A percentile compares a stretch with the other conserved stretches of the same genome.
Conservation (phyloP, 2,888 invertebrate genomes). For the Mythimna ferrago region DNA sequence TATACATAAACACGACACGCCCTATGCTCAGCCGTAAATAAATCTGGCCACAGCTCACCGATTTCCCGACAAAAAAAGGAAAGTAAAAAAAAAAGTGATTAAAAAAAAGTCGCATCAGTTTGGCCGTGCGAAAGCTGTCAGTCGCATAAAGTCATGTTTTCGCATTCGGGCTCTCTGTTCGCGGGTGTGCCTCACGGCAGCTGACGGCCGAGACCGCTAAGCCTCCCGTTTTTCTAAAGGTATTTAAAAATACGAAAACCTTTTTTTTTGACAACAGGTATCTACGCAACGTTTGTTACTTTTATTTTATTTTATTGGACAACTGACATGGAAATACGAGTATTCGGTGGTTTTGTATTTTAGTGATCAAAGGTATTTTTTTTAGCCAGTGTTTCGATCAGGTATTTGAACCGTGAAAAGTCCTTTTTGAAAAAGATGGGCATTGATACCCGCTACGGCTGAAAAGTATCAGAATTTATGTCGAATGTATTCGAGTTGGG, state of each 20-base stretch:
- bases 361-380: slow-evolving; percentile 9
- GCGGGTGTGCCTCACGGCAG: slow-evolving; percentile 36
- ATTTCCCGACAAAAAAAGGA: slow-evolving; percentile 42
- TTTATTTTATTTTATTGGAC: slow-evolving; percentile 47
- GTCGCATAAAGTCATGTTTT: slow-evolving; percentile 62
- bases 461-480: not conserved
- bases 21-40: slow-evolving; percentile 61
- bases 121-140: slow-evolving; percentile 58
- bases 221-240: slow-evolving; percentile 26
- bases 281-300: slow-evolving; percentile 7
- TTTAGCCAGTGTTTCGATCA: not conserved
- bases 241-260: slow-evolving; percentile 43
- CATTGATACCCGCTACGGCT: not conserved
- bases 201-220: slow-evolving; percentile 45
- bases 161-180: slow-evolving; percentile 43
- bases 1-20: slow-evolving; percentile 44
- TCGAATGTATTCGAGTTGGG: not conserved
- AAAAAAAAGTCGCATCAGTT: slow-evolving; percentile 58
- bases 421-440: not conserved
- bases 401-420: slow-evolving; percentile 16
- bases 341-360: slow-evolving; percentile 13
- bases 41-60: slow-evolving; percentile 56
- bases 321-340: slow-evolving; percentile 31
- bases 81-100: slow-evolving; percentile 56
- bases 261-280: slow-evolving; percentile 35